Conservation (phyloP, 2,888 invertebrate species). For the Nysson spinosus region DNA sequence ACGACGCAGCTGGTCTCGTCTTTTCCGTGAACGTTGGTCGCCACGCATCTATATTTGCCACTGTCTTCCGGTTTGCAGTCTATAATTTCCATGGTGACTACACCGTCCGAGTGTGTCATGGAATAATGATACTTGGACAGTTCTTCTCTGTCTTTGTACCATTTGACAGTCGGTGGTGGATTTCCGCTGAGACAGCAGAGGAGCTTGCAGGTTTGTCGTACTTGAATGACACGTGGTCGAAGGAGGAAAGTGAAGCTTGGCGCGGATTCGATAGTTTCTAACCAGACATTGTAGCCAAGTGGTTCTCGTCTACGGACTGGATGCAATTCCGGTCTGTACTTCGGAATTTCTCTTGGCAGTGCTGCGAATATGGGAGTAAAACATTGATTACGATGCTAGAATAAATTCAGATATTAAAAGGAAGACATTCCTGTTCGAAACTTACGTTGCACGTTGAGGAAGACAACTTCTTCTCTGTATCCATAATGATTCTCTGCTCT, state of each 20-base stretch:
- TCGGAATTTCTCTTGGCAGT: conserved; percentile 85
- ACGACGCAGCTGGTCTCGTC: conserved; percentile 97
- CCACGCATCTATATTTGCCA: conserved; percentile 96
- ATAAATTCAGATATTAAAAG: too few relatives aligned
- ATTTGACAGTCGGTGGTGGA: conserved; percentile 95
- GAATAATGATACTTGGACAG: conserved; percentile 93
- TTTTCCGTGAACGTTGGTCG: conserved; percentile 94
- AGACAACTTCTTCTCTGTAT: conserved; percentile 95
- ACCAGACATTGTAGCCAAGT: conserved; percentile 92
- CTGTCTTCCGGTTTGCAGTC: conserved; percentile 97
- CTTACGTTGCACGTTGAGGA: conserved; percentile 96
- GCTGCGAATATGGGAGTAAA: conserved; percentile 80
- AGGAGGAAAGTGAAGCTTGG: conserved; percentile 99
- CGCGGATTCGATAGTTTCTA: conserved; percentile 94
- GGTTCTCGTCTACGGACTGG: conserved; percentile 89
- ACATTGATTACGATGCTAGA: too few relatives aligned
- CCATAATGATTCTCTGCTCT: conserved; percentile 98
- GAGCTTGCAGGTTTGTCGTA: conserved; percentile 96
- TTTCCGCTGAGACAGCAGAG: conserved; percentile 97
- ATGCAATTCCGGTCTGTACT: conserved; percentile 83
- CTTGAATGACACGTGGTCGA: conserved; percentile 98
- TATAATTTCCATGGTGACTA: conserved; percentile 97
- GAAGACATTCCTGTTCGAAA: conserved; percentile 60
- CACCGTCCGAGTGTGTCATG: conserved; percentile 95
- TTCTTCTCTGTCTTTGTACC: conserved; percentile 95